phyloP scores from a whole-genome alignment of 2,797 vertebrate species.

The Pelochelys cantorii region DNA sequence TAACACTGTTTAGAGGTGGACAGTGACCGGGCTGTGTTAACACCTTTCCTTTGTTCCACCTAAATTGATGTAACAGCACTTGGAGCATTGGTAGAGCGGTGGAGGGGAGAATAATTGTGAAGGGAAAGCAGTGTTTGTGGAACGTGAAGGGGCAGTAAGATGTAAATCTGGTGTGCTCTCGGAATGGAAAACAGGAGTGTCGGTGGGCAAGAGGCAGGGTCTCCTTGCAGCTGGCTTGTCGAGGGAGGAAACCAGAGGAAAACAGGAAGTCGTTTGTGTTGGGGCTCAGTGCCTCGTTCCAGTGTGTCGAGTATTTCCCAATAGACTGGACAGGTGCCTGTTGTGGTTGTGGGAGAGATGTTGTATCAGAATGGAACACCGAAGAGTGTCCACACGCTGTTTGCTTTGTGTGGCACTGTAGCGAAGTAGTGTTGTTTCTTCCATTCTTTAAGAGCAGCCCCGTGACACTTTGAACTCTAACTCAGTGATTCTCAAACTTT shows the following conservation, averaged over 20 bases:
- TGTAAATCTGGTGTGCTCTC: neutral
- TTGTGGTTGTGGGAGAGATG: slow-evolving; percentile 66
- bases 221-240: slow-evolving; percentile 12
- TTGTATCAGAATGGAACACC: slow-evolving; percentile 63
- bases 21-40: neutral
- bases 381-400: slow-evolving; percentile 24
- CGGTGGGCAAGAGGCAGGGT: slow-evolving; percentile 13
- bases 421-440: neutral
- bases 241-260: neutral
- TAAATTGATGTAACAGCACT: neutral
- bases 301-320: slow-evolving; percentile 47
- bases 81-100: neutral
- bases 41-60: neutral
- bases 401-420: slow-evolving; percentile 50
- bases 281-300: slow-evolving; percentile 17
- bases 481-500: too few relatives aligned
- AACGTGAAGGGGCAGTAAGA: neutral
- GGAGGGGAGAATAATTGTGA: neutral
- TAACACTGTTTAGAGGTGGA: neutral
- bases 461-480: neutral
- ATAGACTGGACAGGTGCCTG: slow-evolving; percentile 35
- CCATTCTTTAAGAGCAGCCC: slow-evolving; percentile 21
- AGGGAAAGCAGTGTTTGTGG: neutral
- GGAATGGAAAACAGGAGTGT: neutral
- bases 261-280: slow-evolving; percentile 39